Percentiles rank a stretch among this genome's conserved stretches.
These are phyloP conservation scores for Therioaphis trifolii DNA, from an alignment of 2,888 invertebrate species.

Conservation along the genomic window DNA sequence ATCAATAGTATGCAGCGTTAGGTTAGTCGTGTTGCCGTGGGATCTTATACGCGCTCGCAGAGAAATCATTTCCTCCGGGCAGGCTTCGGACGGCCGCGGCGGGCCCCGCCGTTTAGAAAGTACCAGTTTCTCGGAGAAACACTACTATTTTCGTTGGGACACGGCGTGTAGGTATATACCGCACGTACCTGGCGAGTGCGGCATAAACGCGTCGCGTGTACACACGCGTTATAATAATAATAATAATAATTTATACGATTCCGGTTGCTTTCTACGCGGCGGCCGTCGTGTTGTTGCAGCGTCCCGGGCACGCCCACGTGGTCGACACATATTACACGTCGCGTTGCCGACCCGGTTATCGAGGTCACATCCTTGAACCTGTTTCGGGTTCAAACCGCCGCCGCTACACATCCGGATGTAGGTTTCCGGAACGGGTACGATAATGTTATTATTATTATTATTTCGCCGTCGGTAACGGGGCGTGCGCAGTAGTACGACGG, in stretches of 20 bases:
- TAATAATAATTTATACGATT: background rate
- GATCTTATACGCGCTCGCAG: no score
- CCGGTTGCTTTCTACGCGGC: conserved; percentile 55
- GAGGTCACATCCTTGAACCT: conserved; percentile 61
- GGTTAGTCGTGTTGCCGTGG: no score
- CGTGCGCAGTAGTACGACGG: no score
- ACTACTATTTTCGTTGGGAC: conserved; percentile 24
- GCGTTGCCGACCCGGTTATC: conserved; percentile 53
- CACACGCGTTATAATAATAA: no score
- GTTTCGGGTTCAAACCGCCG: conserved; percentile 9
- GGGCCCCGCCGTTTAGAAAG: conserved; percentile 49
- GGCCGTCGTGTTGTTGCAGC: background rate
- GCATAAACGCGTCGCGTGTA: conserved; percentile 11
- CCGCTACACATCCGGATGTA: conserved; percentile 46
- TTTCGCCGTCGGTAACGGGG: no score
- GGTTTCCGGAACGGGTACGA: conserved; percentile 41
- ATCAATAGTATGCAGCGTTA: no score
- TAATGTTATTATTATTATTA: no score
- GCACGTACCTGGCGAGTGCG: no score
- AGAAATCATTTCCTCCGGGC: background rate
- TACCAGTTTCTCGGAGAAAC: conserved; percentile 58
- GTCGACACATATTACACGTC: conserved; percentile 54
- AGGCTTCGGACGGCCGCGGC: background rate
- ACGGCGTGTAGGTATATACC: no score
- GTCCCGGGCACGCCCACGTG: conserved; percentile 51